phyloP scores from a whole-genome alignment of 2,113 vertebrate genomes.

The Calidris pugnax region DNA sequence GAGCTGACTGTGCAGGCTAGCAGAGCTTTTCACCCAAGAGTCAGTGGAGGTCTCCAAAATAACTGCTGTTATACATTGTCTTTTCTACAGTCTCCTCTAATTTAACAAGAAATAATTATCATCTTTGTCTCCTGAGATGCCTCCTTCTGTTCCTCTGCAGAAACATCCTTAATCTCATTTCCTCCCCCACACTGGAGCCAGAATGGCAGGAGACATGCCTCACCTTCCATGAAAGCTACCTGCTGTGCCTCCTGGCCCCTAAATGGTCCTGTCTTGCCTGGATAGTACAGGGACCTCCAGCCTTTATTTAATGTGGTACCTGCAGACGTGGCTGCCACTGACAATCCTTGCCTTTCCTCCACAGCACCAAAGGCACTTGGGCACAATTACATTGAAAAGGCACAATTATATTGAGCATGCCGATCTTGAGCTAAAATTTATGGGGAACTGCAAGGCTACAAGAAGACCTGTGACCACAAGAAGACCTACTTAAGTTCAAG shows the following conservation, averaged over 20 bases:
- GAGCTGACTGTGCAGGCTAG: not conserved
- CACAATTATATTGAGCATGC: too few relatives aligned
- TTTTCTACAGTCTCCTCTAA: not conserved
- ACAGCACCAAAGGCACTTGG: not conserved
- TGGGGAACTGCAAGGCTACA: not conserved
- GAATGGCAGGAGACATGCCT: not conserved
- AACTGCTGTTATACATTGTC: not conserved
- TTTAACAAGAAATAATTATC: not conserved
- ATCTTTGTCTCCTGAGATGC: not conserved
- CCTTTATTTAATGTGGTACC: not conserved
- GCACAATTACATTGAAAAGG: not conserved
- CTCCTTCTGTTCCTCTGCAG: not conserved
- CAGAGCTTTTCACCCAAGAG: not conserved
- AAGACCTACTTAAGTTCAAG: not conserved
- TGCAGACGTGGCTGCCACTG: not conserved
- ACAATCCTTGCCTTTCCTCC: not conserved
- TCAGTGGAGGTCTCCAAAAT: not conserved
- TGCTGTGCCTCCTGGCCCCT: not conserved
- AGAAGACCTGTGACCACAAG: not conserved
- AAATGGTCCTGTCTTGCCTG: not conserved
- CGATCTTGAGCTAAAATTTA: not conserved
- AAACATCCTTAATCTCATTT: not conserved
- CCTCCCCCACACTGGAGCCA: not conserved
- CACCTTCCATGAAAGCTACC: not conserved
- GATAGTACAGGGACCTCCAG: not conserved